A percentile compares a stretch with the other conserved stretches of the same genome.
Conservation (phyloP, 64 coral and sea anemone species). For the Dendrophyllia cribrosa region DNA sequence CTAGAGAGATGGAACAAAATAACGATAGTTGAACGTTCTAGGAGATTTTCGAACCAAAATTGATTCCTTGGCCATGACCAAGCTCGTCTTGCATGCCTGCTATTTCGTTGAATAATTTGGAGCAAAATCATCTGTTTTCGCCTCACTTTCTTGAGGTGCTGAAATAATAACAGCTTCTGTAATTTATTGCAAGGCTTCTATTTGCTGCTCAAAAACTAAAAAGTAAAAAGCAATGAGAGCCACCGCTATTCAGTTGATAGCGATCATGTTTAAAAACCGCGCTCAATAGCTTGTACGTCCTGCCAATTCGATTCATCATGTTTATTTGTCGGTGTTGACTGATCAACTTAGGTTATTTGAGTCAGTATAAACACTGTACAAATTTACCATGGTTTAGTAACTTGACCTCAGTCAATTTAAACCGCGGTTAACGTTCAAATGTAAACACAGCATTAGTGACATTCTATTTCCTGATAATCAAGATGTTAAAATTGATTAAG, state of each 20-base stretch:
- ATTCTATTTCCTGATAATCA: too few relatives aligned
- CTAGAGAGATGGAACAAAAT: constrained; percentile 52
- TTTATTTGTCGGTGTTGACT: background rate
- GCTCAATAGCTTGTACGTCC: background rate
- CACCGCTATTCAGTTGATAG: background rate
- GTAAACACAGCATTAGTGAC: too few relatives aligned
- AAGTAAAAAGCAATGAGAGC: constrained; percentile 44
- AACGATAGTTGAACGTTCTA: constrained; percentile 22
- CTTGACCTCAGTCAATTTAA: background rate
- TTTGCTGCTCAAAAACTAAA: constrained; percentile 32
- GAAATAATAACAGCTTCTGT: constrained; percentile 15
- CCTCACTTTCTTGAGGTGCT: constrained; percentile 46
- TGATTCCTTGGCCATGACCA: constrained; percentile 35
- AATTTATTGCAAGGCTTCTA: constrained; percentile 32
- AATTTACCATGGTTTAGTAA: background rate
- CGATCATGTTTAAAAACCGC: background rate
- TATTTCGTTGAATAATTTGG: constrained; percentile 30
- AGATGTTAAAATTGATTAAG: too few relatives aligned
- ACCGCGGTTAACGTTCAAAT: too few relatives aligned
- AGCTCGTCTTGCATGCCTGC: constrained; percentile 24
- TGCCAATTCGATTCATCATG: background rate
- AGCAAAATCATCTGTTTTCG: constrained; percentile 48
- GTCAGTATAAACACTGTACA: background rate
- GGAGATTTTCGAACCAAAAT: constrained; percentile 27
- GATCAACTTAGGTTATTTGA: too few relatives aligned